phyloP scores from a whole-genome alignment of 2,888 invertebrate species.

The Chaetogeoica ovagalla region DNA sequence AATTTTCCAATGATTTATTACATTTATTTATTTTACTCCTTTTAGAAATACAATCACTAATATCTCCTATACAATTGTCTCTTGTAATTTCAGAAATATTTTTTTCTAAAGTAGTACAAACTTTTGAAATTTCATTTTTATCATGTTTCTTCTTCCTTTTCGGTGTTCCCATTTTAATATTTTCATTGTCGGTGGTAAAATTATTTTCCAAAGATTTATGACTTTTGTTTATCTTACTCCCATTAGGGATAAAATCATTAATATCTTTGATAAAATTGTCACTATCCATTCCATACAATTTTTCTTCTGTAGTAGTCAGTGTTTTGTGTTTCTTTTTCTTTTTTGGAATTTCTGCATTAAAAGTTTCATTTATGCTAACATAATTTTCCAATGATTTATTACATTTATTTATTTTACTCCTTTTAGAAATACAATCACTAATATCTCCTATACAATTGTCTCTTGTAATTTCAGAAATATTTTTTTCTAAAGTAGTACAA shows the following conservation, averaged over 20 bases:
- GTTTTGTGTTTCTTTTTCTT: conserved; percentile 1
- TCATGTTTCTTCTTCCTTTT: neutral
- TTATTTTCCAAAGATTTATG: neutral
- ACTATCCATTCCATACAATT: neutral
- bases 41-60: neutral
- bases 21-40: neutral
- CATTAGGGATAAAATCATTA: neutral
- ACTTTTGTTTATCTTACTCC: neutral
- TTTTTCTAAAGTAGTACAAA: too few species aligned
- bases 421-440: neutral
- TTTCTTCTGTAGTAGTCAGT: neutral
- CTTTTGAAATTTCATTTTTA: too few species aligned
- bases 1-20: neutral
- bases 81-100: too few species aligned
- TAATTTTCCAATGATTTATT: too few species aligned
- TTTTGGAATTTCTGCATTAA: neutral
- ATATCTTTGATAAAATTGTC: too few species aligned
- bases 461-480: neutral
- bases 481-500: neutral
- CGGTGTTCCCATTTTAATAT: neutral
- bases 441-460: neutral
- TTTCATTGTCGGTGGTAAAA: neutral
- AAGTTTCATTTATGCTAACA: too few species aligned
- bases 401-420: too few species aligned
- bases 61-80: too few species aligned